Base-by-base conservation (phyloP, 2,888 invertebrate genomes). In the Willowsia nigromaculata region DNA sequence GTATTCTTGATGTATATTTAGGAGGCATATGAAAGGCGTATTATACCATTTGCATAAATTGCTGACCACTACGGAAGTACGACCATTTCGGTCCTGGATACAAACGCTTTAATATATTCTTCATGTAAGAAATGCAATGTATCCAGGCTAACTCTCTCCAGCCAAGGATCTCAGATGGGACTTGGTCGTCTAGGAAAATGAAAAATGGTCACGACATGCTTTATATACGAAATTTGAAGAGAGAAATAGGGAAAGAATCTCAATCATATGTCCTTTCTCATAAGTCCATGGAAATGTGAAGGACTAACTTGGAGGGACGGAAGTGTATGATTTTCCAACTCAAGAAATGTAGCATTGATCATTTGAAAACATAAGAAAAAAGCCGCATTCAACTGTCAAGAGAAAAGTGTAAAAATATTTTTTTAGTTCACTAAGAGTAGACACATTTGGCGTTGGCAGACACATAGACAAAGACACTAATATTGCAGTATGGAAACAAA, bases 341-440 rank as follows among this genome's bases (percentile, higher is more conserved):
- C 22, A 71, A 11, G 71, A 15, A 40, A 71, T 71, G 22, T 68
- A 68, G 22, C 83, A 83, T 83, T 83, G 83, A 71, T 83, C 83
- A 83, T 83, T 71, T 68, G 25, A 47, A 43, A 62, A 59, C 82
- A 62, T n/a, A 18, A 71, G 50, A 30, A 47, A n/a, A 68, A 68
- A 83, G 68, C 59, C 59, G 80, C 53, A 68, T 68, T 83, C 53
- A 83, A 33, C 83, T 71, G 82, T 53, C 68, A 68, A 11, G 33
- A 15, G 71, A 68, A 68, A 83, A 68, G 83, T 83, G 65, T 33
- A 65, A 83, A 83, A 37, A 83, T 71, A 30, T 83, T 71, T 59
- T 62, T 71, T 71, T 71, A 25, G 15, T 59, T 82, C 82, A 65
- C 65, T 27, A 82, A 82, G 65, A 82, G 43, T 37, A 82, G 65